phyloP scores from a whole-genome alignment of 1,140 invertebrate genomes.

The Drosophila prosaltans region DNA sequence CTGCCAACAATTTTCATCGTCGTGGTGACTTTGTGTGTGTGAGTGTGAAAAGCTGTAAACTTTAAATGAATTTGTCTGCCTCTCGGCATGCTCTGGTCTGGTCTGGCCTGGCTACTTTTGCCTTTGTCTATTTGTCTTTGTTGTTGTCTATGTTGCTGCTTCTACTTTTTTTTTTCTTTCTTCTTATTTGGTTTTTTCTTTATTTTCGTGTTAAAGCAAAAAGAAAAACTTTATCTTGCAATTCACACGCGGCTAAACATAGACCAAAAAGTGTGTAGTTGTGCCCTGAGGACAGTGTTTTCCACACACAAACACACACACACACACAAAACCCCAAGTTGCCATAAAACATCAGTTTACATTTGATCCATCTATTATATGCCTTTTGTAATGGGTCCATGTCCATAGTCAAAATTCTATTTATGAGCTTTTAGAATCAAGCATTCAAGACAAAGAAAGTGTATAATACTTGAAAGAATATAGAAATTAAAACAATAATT shows the following conservation, averaged over 20 bases:
- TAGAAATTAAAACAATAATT: no score
- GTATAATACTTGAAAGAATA: no score
- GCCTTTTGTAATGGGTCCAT: background rate
- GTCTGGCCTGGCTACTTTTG: background rate
- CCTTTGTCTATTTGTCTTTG: constrained; percentile 17
- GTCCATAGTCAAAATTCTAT: background rate
- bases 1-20: constrained; percentile 27
- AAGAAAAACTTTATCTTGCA: constrained; percentile 29
- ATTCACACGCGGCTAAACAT: constrained; percentile 25
- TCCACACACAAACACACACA: background rate
- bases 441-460: no score
- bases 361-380: constrained; percentile 17
- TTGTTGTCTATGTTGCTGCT: constrained; percentile 13
- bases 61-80: constrained; percentile 67
- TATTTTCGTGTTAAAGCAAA: constrained; percentile 15
- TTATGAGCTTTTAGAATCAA: no score
- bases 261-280: constrained; percentile 14
- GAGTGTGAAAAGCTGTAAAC: constrained; percentile 32
- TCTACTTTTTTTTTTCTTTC: constrained; percentile 11
- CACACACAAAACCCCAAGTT: background rate
- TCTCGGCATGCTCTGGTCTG: background rate
- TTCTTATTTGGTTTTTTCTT: constrained; percentile 10
- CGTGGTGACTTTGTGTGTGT: constrained; percentile 9
- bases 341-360: constrained; percentile 20
- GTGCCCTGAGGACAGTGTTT: constrained; percentile 8